Conservation (phyloP, 2,113 vertebrate species). For the Thermophis baileyi region DNA sequence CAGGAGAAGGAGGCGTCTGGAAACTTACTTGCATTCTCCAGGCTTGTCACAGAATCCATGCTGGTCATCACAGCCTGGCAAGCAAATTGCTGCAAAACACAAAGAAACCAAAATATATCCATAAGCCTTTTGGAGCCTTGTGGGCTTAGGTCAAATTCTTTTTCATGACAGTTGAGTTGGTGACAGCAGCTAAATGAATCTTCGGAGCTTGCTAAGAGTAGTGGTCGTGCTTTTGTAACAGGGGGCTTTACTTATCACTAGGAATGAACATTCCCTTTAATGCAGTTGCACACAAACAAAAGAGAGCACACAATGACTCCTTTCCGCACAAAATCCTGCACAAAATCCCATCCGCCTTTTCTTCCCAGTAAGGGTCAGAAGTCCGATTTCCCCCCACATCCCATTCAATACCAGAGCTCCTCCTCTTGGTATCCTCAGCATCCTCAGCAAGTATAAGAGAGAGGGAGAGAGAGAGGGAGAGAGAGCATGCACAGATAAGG, state of each 20-base stretch:
- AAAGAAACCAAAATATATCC: conserved; percentile 40
- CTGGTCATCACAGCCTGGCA: conserved; percentile 94
- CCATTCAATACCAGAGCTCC: conserved; percentile 84
- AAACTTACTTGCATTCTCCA: conserved; percentile 98
- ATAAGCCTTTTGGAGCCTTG: conserved; percentile 13
- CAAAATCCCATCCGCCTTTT: conserved; percentile 76
- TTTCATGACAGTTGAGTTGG: conserved; percentile 31
- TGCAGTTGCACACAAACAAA: conserved; percentile 89
- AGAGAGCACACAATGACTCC: conserved; percentile 79
- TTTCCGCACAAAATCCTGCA: conserved; percentile 62
- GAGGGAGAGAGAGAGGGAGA: background rate
- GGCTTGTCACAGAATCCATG: conserved; percentile 95
- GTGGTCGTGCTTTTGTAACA: conserved; percentile 63
- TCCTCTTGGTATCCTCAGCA: conserved; percentile 87
- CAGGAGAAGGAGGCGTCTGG: background rate
- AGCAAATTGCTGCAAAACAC: conserved; percentile 84
- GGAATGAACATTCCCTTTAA: conserved; percentile 84
- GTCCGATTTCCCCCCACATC: conserved; percentile 73
- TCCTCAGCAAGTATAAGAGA: conserved; percentile 82
- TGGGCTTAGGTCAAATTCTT: background rate
- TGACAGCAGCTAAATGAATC: conserved; percentile 62
- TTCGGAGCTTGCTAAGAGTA: conserved; percentile 52
- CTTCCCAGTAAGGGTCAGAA: conserved; percentile 95
- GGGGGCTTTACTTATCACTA: conserved; percentile 67
- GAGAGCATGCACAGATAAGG: conserved; percentile 85